Evolutionary conservation across 1,140 invertebrate genomes (phyloP), one percentile per base, ranked within the genome.

Genomic region (Eumaeus atala): DNA sequence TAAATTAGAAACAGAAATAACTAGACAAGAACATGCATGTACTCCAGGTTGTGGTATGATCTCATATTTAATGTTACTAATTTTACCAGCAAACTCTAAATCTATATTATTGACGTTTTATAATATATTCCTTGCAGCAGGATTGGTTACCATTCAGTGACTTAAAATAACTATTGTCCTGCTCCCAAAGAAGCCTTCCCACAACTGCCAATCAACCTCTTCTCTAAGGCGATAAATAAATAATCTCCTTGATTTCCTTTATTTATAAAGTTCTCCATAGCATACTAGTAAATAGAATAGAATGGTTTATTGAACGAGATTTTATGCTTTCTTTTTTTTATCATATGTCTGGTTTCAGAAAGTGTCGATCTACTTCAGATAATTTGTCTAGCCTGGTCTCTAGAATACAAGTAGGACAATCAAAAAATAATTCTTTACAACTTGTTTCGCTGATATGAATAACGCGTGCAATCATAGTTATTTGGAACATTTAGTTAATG

Each of bases 161-260:
- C 12, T 42, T 4, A 12, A 48, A n/a, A 48, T 55, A 14, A 35
- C 36, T 10, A 35, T 55, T n/a, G 16, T 55, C 14, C 44, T 35
- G 1, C 36, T 48, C 18, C 34, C 34, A n/a, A n/a, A n/a, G 33
- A 48, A 38, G 21, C 34, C 14, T 9, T 7, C 10, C n/a, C 36
- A 36, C 11, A 9, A 54, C n/a, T 17, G 14, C 11, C n/a, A 8
- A 16, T 14, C 5, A 12, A 10, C 36, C 14, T 54, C 33, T 3
- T 54, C 52, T 35, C 18, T 55, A 28, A 55, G 53, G 28, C 53
- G n/a, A n/a, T n/a, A n/a, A n/a, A n/a, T n/a, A n/a, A n/a, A n/a
- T 35, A 9, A 48, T 55, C 8, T 55, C 53, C 9, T 44, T 55
- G 8, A 49, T 55, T 0, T 56, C 48, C 12, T 56, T 36, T 33